Percentiles rank a stretch among this genome's conserved stretches.
Evolutionary conservation across 2,888 invertebrate species (phyloP).

Genomic region (Scaptomyza parva): DNA sequence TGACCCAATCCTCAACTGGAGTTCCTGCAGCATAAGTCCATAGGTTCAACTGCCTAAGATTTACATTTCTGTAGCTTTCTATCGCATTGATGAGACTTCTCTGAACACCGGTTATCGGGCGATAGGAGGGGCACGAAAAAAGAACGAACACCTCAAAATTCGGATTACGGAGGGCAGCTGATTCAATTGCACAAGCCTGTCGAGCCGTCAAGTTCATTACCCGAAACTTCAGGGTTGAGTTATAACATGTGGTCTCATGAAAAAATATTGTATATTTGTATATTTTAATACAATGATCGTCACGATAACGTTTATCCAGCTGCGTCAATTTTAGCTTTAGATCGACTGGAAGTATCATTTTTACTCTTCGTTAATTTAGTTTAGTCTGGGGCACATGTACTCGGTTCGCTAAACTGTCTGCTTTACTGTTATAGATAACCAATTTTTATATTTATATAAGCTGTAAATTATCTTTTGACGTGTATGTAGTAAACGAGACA

Average conservation of each 20-base stretch:
- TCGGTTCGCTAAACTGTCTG: no score
- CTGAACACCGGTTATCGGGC: not conserved
- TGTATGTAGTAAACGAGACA: no score
- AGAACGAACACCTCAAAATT: constrained; percentile 80
- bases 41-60: constrained; percentile 80
- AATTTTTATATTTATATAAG: no score
- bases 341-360: no score
- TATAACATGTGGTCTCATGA: constrained; percentile 83
- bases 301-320: not conserved
- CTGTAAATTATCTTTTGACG: no score
- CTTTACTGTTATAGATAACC: no score
- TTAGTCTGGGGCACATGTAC: no score
- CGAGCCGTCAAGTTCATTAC: constrained; percentile 73
- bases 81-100: constrained; percentile 72
- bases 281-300: not conserved
- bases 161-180: constrained; percentile 83
- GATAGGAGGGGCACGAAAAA: constrained; percentile 79
- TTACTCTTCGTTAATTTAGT: no score
- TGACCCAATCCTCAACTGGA: constrained; percentile 81
- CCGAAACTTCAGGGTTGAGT: constrained; percentile 17
- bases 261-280: constrained; percentile 81
- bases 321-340: not conserved
- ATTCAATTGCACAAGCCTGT: constrained; percentile 84
- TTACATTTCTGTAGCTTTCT: constrained; percentile 78
- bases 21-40: constrained; percentile 81